A percentile compares a stretch with the other conserved stretches of the same genome.
phyloP scores from a whole-genome alignment of 2,797 vertebrate species.

The Perdix hodgsoniae region DNA sequence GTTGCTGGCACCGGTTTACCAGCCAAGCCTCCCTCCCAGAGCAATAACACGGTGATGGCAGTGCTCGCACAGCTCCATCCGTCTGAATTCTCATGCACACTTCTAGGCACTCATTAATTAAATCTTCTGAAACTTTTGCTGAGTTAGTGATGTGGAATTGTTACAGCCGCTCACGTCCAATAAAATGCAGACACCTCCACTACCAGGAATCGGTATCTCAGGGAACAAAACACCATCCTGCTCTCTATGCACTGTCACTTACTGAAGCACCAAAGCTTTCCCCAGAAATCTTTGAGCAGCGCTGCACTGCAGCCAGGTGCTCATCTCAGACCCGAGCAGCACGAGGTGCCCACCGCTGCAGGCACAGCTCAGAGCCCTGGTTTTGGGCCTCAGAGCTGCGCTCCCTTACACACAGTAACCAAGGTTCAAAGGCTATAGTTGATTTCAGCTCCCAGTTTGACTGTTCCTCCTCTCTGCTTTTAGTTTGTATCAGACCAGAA shows the following conservation, averaged over 20 bases:
- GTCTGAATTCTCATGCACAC: rapidly evolving
- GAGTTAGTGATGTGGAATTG: background rate
- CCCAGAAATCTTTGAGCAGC: background rate
- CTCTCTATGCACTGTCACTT: background rate
- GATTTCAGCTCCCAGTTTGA: background rate
- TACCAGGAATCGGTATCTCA: rapidly evolving
- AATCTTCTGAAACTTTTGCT: background rate
- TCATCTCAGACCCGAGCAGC: background rate
- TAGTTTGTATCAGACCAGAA: constrained; percentile 8
- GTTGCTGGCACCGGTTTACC: background rate
- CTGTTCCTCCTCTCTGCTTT: background rate
- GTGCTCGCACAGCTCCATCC: background rate
- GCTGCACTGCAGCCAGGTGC: background rate
- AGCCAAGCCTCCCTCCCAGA: background rate
- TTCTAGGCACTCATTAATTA: background rate
- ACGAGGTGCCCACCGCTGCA: background rate
- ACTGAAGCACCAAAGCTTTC: background rate
- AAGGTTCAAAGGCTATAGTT: background rate
- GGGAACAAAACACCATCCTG: background rate
- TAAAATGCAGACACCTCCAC: background rate
- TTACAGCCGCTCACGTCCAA: rapidly evolving
- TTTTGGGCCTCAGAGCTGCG: background rate
- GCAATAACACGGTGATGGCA: rapidly evolving
- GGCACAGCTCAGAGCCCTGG: background rate
- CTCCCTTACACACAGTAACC: background rate